These are phyloP conservation scores for Netelia inedita DNA, from an alignment of 2,888 invertebrate species.

Conservation along the genomic window DNA sequence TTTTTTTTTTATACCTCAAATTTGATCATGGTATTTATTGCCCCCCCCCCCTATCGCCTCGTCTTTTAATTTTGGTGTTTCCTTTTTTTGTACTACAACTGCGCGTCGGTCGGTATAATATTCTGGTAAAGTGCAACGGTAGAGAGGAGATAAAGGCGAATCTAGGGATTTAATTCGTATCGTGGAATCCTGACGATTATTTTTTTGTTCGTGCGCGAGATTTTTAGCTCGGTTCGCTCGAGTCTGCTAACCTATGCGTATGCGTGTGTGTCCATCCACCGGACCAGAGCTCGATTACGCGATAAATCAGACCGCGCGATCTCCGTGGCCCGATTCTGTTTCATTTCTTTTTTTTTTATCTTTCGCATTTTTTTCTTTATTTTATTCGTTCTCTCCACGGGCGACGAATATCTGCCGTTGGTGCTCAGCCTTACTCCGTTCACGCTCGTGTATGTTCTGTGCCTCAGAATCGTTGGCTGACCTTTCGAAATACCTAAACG, in stretches of 20 bases:
- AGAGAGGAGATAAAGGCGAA: slow-evolving; percentile 14
- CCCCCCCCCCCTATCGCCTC: not conserved
- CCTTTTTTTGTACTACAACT: not conserved
- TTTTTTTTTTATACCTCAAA: slow-evolving; percentile 13
- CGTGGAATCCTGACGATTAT: slow-evolving; percentile 13
- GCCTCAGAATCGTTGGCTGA: slow-evolving; percentile 71
- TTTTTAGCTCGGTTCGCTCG: not conserved
- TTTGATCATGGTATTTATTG: not conserved
- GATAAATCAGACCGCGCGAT: slow-evolving; percentile 58
- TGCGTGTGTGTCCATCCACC: not conserved
- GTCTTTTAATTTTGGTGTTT: not conserved
- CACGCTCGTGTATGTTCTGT: slow-evolving; percentile 61
- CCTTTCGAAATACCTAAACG: slow-evolving; percentile 73
- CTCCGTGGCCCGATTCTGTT: slow-evolving; percentile 57
- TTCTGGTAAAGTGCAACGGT: slow-evolving; percentile 29
- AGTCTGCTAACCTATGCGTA: too few species aligned
- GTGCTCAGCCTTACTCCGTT: slow-evolving; percentile 50
- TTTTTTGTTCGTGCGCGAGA: not conserved
- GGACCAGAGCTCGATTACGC: slow-evolving; percentile 52
- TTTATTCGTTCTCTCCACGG: not conserved
- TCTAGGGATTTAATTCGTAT: slow-evolving; percentile 40
- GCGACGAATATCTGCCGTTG: slow-evolving; percentile 48
- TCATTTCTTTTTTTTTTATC: slow-evolving; percentile 38
- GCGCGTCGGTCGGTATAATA: not conserved
- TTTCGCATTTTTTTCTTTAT: slow-evolving; percentile 29